These are phyloP conservation scores for Dendronephthya gigantea DNA, from an alignment of 64 coral and sea anemone species.

Conservation along the genomic window DNA sequence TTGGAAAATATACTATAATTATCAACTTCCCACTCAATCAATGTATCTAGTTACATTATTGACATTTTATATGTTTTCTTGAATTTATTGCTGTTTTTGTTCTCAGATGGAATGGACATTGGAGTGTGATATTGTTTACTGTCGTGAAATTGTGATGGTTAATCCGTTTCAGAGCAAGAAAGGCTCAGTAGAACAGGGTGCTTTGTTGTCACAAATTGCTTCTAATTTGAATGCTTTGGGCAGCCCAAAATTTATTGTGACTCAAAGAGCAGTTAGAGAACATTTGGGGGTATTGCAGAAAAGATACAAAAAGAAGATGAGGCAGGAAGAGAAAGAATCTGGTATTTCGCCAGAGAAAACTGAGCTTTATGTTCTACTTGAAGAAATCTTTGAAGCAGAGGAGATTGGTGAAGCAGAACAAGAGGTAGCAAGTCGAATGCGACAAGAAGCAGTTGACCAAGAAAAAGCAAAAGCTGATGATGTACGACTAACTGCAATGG, in stretches of 20 bases:
- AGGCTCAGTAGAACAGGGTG: background rate
- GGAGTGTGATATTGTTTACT: background rate
- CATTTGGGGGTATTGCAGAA: background rate
- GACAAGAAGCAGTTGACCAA: background rate
- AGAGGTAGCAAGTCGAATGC: background rate
- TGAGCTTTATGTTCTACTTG: background rate
- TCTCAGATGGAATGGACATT: background rate
- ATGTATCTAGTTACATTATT: too few species aligned
- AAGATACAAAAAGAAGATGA: background rate
- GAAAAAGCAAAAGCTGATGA: background rate
- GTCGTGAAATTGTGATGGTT: background rate
- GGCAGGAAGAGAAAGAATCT: background rate
- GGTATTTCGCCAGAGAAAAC: background rate
- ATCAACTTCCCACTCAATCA: too few species aligned
- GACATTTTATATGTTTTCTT: background rate
- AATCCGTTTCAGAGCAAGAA: background rate
- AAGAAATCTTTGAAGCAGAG: background rate
- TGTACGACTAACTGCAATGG: background rate
- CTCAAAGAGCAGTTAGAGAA: background rate
- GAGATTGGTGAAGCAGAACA: background rate
- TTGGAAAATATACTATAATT: too few species aligned
- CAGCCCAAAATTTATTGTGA: background rate
- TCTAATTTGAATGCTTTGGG: background rate
- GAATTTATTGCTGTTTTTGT: background rate
- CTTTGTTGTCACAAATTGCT: background rate